These are phyloP conservation scores for Propithecus perrieri DNA, from an alignment of 2,797 vertebrate genomes.

Conservation along the genomic window DNA sequence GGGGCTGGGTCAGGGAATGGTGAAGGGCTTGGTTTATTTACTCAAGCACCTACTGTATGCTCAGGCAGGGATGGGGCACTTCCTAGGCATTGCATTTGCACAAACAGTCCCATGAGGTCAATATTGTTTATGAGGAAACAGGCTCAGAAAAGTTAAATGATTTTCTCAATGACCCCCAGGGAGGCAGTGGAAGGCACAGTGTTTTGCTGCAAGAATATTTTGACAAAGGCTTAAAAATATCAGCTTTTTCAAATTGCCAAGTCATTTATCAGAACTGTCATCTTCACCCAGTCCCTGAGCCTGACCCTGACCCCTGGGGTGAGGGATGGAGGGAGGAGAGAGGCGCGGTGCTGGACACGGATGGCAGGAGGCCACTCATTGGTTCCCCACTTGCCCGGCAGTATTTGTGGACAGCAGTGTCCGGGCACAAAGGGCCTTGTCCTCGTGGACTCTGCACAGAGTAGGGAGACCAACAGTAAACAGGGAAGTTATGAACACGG, in stretches of 20 bases:
- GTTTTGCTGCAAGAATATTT: neutral
- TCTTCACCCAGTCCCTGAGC: neutral
- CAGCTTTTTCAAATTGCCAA: neutral
- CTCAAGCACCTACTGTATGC: constrained; percentile 45
- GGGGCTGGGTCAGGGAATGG: neutral
- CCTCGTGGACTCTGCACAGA: neutral
- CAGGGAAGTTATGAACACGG: neutral
- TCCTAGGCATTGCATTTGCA: neutral
- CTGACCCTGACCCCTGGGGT: neutral
- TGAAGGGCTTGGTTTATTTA: neutral
- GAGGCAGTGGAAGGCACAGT: neutral
- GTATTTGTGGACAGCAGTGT: neutral
- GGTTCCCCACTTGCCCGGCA: neutral
- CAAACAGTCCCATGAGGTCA: neutral
- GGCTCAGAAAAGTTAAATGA: neutral
- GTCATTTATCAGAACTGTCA: neutral
- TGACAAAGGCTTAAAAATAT: neutral
- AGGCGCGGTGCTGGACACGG: neutral
- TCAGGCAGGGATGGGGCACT: no score
- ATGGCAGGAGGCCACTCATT: neutral
- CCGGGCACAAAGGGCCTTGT: neutral
- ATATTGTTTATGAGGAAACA: neutral
- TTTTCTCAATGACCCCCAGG: neutral
- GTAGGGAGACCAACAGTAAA: neutral
- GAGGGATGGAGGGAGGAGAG: neutral